These are phyloP conservation scores for Stegastes partitus DNA, from an alignment of 2,113 vertebrate genomes.

Conservation along the genomic window DNA sequence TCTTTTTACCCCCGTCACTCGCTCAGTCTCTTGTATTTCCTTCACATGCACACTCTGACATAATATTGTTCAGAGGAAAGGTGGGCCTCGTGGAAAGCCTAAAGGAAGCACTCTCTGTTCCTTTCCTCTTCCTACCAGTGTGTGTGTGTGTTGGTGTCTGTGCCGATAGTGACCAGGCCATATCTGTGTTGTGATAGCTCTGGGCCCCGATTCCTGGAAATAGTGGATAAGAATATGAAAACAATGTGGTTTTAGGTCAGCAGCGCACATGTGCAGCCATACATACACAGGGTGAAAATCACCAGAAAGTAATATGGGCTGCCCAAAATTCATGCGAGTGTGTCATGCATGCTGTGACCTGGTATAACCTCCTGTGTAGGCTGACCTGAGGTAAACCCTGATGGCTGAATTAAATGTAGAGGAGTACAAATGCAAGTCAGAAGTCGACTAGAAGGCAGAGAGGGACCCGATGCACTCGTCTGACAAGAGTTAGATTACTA, in stretches of 20 bases:
- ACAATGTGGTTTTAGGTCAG: constrained; percentile 43
- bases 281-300: not conserved
- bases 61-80: constrained; percentile 70
- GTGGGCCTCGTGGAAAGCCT: constrained; percentile 66
- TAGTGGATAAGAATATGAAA: constrained; percentile 64
- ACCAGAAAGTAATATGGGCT: constrained; percentile 8
- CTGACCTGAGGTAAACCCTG: constrained; percentile 19
- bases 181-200: constrained; percentile 76
- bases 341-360: constrained; percentile 21
- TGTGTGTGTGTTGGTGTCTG: constrained; percentile 43
- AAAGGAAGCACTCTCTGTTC: constrained; percentile 79
- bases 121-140: constrained; percentile 69
- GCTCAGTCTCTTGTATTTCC: not conserved
- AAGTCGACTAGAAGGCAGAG: constrained; percentile 36
- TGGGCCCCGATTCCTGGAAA: constrained; percentile 72
- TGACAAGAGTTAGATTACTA: constrained; percentile 59
- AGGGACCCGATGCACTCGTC: constrained; percentile 11
- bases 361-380: constrained; percentile 18
- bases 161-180: constrained; percentile 31
- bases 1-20: not conserved
- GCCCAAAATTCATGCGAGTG: not conserved
- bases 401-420: constrained; percentile 24
- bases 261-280: not conserved
- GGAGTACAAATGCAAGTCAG: constrained; percentile 29
- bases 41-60: constrained; percentile 15